Conservation (phyloP, 1,140 invertebrate genomes). For the Tenebrio molitor region DNA sequence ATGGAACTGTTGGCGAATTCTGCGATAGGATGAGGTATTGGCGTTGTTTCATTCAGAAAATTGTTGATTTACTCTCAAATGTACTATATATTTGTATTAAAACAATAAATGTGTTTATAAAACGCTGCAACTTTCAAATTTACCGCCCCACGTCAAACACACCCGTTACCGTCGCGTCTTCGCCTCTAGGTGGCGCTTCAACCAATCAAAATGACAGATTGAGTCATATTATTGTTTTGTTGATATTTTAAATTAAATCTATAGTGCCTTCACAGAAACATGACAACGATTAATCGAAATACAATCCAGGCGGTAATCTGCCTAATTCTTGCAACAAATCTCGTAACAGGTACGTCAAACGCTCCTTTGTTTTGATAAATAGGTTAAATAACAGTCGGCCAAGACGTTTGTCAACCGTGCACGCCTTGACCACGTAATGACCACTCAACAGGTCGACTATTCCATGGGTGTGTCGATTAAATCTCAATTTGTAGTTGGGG, state of each 20-base stretch:
- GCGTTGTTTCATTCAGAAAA: neutral
- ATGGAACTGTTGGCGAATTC: conserved; percentile 3
- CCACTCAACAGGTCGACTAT: neutral
- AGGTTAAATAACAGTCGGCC: conserved; percentile 28
- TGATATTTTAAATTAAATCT: conserved; percentile 1
- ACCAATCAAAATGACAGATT: neutral
- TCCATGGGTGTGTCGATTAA: conserved; percentile 25
- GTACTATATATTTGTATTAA: conserved; percentile 46
- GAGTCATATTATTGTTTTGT: conserved; percentile 11
- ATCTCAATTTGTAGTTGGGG: conserved; percentile 67
- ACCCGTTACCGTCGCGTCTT: too few species aligned
- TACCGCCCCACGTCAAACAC: neutral
- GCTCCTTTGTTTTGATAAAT: conserved; percentile 4
- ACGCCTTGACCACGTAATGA: neutral
- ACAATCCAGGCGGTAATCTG: conserved; percentile 1
- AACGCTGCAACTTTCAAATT: conserved; percentile 11
- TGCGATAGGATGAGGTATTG: neutral
- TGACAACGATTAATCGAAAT: conserved; percentile 19
- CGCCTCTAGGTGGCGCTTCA: too few species aligned
- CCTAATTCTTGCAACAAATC: neutral
- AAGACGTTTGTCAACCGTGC: neutral
- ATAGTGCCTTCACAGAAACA: conserved; percentile 7
- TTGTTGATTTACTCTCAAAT: conserved; percentile 41
- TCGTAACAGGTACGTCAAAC: conserved; percentile 3
- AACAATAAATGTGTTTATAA: conserved; percentile 46